These are phyloP conservation scores for Himantopus leucocephalus DNA, from an alignment of 2,113 vertebrate species.

Conservation along the genomic window DNA sequence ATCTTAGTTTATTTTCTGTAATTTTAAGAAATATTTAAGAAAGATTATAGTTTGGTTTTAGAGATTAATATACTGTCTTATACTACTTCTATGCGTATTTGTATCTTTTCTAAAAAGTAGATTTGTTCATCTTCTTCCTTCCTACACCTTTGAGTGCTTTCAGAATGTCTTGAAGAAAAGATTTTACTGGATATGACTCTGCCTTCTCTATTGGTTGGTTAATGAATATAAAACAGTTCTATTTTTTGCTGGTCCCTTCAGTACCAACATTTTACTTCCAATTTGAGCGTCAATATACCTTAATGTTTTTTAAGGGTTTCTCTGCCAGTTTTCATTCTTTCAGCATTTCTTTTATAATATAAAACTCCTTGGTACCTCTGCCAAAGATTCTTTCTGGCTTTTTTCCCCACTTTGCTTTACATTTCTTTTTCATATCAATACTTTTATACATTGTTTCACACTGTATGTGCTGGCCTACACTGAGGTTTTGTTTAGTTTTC, in stretches of 20 bases:
- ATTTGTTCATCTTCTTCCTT: not conserved
- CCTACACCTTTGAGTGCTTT: not conserved
- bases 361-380: not conserved
- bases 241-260: not conserved
- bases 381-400: not conserved
- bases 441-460: fast-evolving
- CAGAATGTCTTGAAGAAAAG: not conserved
- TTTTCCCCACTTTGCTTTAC: fast-evolving
- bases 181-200: not conserved
- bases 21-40: not conserved
- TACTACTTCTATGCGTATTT: not conserved
- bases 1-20: not conserved
- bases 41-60: not conserved
- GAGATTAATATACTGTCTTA: not conserved
- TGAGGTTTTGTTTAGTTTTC: not conserved
- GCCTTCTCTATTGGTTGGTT: not conserved
- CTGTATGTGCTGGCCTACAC: not conserved
- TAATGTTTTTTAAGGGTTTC: not conserved
- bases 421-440: not conserved
- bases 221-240: not conserved
- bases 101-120: not conserved
- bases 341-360: not conserved
- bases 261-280: not conserved
- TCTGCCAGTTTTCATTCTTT: not conserved
- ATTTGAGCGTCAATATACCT: not conserved